Evolutionary conservation across 2,888 invertebrate species (phyloP).

Genomic region (Leucoma salicis): DNA sequence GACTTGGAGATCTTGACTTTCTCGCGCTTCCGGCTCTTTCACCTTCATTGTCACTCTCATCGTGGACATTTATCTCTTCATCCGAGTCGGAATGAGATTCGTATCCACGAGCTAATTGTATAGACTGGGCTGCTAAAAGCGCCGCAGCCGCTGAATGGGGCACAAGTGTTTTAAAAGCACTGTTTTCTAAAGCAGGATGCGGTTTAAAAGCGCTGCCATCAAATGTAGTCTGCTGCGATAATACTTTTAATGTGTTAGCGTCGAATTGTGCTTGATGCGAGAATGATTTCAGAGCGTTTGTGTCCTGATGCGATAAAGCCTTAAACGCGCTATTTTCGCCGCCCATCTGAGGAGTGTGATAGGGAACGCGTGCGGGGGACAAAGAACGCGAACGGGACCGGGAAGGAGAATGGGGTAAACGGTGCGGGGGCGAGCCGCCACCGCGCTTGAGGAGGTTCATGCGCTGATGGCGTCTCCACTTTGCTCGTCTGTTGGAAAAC

Average conservation of each 20-base stretch:
- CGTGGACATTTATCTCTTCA: constrained; percentile 93
- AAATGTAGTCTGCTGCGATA: constrained; percentile 61
- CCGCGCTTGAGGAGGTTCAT: constrained; percentile 95
- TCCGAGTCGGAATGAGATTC: constrained; percentile 85
- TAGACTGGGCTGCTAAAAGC: constrained; percentile 74
- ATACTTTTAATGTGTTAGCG: constrained; percentile 79
- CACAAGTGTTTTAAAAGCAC: constrained; percentile 91
- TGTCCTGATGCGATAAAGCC: constrained; percentile 85
- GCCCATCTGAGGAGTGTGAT: constrained; percentile 87
- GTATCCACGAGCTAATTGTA: constrained; percentile 71
- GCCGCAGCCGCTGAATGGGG: constrained; percentile 85
- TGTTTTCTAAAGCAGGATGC: constrained; percentile 87
- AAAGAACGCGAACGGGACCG: constrained; percentile 86
- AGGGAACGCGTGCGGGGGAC: constrained; percentile 84
- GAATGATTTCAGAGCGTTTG: constrained; percentile 80
- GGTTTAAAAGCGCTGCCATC: constrained; percentile 67
- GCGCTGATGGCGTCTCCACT: constrained; percentile 98
- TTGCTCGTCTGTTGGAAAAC: constrained; percentile 99
- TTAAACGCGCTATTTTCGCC: constrained; percentile 95
- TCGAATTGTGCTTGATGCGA: constrained; percentile 82
- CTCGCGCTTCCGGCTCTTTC: constrained; percentile 69
- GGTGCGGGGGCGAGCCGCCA: constrained; percentile 86
- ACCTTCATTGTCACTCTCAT: constrained; percentile 86
- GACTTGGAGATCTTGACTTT: constrained; percentile 74
- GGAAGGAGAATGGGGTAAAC: constrained; percentile 81